Evolutionary conservation across 1,140 invertebrate genomes (phyloP).

Genomic region (Steinernema feltiae): DNA sequence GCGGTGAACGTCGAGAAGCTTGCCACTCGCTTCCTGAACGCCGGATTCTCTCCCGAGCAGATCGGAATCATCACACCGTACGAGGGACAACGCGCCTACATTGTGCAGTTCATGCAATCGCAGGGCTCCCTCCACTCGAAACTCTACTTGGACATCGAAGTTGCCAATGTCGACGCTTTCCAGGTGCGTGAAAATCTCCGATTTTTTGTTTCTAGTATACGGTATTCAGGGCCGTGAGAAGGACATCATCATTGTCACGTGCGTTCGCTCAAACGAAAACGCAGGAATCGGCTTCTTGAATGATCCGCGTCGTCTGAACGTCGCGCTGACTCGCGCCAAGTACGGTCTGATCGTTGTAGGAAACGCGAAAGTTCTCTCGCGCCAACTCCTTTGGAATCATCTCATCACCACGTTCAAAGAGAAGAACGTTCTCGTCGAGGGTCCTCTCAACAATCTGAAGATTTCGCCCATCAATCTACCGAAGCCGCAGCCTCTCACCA

Average conservation of each 20-base stretch:
- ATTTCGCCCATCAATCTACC: slow-evolving; percentile 93
- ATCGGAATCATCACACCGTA: slow-evolving; percentile 99
- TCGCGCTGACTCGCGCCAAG: slow-evolving; percentile 91
- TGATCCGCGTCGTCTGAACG: slow-evolving; percentile 92
- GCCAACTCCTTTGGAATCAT: slow-evolving; percentile 96
- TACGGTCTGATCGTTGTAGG: slow-evolving; percentile 96
- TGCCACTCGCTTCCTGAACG: slow-evolving; percentile 82
- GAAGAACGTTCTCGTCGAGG: slow-evolving; percentile 92
- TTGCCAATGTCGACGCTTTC: slow-evolving; percentile 98
- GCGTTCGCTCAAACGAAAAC: slow-evolving; percentile 81
- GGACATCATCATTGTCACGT: slow-evolving; percentile 88
- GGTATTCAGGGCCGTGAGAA: slow-evolving; percentile 77
- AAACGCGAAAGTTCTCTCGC: slow-evolving; percentile 95
- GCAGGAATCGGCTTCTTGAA: slow-evolving; percentile 89
- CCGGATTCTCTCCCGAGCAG: slow-evolving; percentile 91
- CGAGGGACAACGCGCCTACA: slow-evolving; percentile 89
- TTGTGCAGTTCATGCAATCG: slow-evolving; percentile 95
- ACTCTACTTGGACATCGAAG: slow-evolving; percentile 96
- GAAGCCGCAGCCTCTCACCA: slow-evolving; percentile 75
- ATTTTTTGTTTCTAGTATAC: slow-evolving; percentile 23
- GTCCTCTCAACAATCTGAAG: slow-evolving; percentile 91
- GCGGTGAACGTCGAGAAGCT: slow-evolving; percentile 97
- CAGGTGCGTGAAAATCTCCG: slow-evolving; percentile 43
- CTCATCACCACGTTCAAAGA: slow-evolving; percentile 95
- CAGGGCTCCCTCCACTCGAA: slow-evolving; percentile 92